Percentiles rank a stretch among this genome's conserved stretches.
Evolutionary conservation across 2,888 invertebrate species (phyloP).

Genomic region (Epinotia bilunana): DNA sequence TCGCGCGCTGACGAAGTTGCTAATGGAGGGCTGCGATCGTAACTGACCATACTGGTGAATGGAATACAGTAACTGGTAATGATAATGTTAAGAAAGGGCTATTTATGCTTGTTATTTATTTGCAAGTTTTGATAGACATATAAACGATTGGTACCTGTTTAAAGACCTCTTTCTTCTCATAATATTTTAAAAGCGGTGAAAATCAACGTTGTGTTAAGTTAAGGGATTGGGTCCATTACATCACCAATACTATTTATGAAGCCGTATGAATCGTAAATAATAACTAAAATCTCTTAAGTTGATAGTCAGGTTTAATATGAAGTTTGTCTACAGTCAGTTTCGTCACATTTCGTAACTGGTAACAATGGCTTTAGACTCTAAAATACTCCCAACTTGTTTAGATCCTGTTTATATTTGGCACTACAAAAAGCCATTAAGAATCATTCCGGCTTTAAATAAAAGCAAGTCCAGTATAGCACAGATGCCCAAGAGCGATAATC

Average conservation of each 20-base stretch:
- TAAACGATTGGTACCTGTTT: background rate
- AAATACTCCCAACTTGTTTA: background rate
- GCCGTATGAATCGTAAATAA: too few species aligned
- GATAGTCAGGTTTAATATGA: background rate
- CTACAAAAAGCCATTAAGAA: constrained; percentile 31
- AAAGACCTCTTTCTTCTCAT: background rate
- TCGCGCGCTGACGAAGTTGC: constrained; percentile 3
- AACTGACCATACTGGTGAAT: constrained; percentile 13
- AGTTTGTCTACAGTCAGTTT: background rate
- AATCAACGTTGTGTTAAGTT: background rate
- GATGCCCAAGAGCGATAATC: constrained; percentile 66
- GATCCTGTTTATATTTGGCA: constrained; percentile 14
- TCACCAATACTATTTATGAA: too few species aligned
- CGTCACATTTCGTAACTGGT: constrained; percentile 8
- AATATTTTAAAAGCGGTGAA: background rate
- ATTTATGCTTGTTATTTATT: background rate
- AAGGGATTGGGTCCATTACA: too few species aligned
- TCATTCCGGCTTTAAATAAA: constrained; percentile 59
- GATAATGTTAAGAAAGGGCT: constrained; percentile 11
- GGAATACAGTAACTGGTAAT: constrained; percentile 19
- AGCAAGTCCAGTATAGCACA: constrained; percentile 57
- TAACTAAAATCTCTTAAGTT: background rate
- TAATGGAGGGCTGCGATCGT: constrained; percentile 6
- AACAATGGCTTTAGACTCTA: background rate
- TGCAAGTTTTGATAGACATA: background rate